phyloP scores from a whole-genome alignment of 2,797 vertebrate genomes.

The Otolemur crassicaudatus region DNA sequence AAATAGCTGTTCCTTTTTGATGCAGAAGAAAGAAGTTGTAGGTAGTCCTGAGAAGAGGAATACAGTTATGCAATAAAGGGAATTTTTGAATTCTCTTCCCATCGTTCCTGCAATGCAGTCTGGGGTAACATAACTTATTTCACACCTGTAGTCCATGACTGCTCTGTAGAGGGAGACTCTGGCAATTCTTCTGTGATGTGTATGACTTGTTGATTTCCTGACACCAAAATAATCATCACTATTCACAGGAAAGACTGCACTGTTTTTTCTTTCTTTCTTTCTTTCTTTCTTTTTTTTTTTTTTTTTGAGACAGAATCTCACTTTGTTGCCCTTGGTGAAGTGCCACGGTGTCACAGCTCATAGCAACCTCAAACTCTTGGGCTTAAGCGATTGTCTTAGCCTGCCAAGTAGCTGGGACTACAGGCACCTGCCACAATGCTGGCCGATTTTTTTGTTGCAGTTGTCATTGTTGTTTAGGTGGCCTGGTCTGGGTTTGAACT shows the following conservation, averaged over 20 bases:
- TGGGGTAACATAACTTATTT: conserved; percentile 43
- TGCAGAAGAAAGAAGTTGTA: neutral
- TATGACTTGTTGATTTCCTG: conserved; percentile 57
- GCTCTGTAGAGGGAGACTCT: conserved; percentile 65
- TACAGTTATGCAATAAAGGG: neutral
- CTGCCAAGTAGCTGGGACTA: too few species aligned
- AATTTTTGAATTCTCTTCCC: conserved; percentile 59
- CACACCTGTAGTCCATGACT: neutral
- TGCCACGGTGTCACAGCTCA: too few species aligned
- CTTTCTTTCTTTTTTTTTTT: too few species aligned
- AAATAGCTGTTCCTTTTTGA: conserved; percentile 63
- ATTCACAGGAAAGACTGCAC: conserved; percentile 72
- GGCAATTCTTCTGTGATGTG: conserved; percentile 40
- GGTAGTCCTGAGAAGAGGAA: neutral
- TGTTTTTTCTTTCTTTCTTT: conserved; percentile 49
- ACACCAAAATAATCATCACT: conserved; percentile 78
- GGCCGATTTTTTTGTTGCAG: too few species aligned
- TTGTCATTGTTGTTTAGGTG: too few species aligned
- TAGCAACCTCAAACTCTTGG: too few species aligned
- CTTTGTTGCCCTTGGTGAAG: too few species aligned
- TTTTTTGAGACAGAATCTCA: too few species aligned
- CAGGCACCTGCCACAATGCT: too few species aligned
- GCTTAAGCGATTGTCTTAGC: too few species aligned
- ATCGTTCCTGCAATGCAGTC: conserved; percentile 13
- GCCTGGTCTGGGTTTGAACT: too few species aligned